Percentiles rank a stretch among this genome's conserved stretches.
phyloP scores from a whole-genome alignment of 2,113 vertebrate genomes.

The Cromileptes altivelis region DNA sequence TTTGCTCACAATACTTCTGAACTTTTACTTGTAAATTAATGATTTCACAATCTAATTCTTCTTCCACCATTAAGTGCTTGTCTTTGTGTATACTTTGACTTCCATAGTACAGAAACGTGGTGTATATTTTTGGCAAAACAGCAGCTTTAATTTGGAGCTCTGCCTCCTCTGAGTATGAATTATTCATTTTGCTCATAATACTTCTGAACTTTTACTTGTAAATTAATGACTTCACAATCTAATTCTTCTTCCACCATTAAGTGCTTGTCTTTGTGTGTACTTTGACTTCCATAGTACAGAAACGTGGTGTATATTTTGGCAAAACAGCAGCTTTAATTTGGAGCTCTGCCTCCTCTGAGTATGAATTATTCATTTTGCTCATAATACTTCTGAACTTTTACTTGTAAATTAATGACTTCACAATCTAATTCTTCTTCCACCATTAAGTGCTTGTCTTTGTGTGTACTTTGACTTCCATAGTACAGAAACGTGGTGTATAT shows the following conservation, averaged over 20 bases:
- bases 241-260: background rate
- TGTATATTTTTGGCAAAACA: too few species aligned
- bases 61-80: too few species aligned
- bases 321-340: background rate
- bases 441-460: background rate
- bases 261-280: background rate
- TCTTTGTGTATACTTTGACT: too few species aligned
- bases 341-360: background rate
- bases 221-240: too few species aligned
- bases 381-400: background rate
- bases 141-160: background rate
- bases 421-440: background rate
- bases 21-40: too few species aligned
- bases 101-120: too few species aligned
- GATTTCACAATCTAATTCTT: too few species aligned
- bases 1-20: too few species aligned
- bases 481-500: background rate
- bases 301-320: background rate
- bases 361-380: conserved; percentile 10
- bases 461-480: too few species aligned
- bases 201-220: background rate
- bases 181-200: background rate
- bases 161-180: conserved; percentile 1
- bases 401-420: background rate
- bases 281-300: background rate